Evolutionary conservation across 2,888 invertebrate genomes (phyloP).

Genomic region (Pocota personata): DNA sequence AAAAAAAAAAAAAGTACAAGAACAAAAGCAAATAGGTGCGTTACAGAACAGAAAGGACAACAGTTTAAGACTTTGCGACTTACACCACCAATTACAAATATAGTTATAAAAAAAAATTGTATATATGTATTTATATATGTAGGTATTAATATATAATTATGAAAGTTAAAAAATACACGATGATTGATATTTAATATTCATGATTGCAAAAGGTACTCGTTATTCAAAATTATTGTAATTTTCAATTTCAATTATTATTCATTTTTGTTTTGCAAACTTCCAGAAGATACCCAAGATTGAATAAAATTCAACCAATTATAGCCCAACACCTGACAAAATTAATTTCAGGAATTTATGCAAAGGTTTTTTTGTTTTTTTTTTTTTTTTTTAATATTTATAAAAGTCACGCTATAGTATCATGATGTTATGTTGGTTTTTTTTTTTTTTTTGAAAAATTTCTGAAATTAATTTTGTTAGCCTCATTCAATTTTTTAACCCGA

Average conservation of each 20-base stretch:
- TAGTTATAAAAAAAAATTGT: conserved; percentile 46
- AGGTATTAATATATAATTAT: conserved; percentile 66
- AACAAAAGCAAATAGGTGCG: conserved; percentile 69
- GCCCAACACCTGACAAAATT: conserved; percentile 82
- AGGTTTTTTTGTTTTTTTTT: not conserved
- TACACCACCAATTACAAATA: conserved; percentile 73
- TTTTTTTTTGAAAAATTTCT: conserved; percentile 58
- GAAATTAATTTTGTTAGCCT: conserved; percentile 81
- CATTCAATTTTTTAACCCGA: conserved; percentile 73
- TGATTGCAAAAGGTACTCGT: conserved; percentile 43
- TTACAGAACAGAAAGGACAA: conserved; percentile 72
- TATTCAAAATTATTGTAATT: conserved; percentile 12
- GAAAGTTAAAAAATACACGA: conserved; percentile 70
- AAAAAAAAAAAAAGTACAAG: conserved; percentile 51
- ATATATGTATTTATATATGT: conserved; percentile 47
- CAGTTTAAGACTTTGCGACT: conserved; percentile 70
- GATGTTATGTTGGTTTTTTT: conserved; percentile 47
- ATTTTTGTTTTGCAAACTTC: conserved; percentile 28
- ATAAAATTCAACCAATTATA: conserved; percentile 58
- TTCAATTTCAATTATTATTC: conserved; percentile 16
- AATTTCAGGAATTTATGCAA: conserved; percentile 74
- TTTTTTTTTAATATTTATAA: no score
- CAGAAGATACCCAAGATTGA: conserved; percentile 44
- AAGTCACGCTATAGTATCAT: conserved; percentile 10
- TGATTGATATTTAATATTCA: conserved; percentile 64